Conservation (phyloP, 2,797 vertebrate genomes). For the Acestrorhynchus altus region DNA sequence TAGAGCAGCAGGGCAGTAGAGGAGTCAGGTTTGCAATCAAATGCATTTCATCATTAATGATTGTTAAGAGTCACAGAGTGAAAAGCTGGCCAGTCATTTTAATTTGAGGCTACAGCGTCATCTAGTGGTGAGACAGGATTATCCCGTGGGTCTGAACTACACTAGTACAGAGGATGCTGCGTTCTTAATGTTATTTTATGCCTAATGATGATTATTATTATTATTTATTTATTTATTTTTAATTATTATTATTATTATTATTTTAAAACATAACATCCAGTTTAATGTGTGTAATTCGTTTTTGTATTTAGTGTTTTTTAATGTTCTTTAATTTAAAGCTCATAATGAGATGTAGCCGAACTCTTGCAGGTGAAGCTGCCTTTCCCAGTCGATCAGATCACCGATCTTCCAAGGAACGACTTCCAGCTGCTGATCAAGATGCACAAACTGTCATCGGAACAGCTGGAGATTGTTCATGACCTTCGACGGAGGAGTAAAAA, state of each 20-base stretch:
- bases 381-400: slow-evolving; percentile 95
- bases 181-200: no score
- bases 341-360: background rate
- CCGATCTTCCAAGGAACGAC: slow-evolving; percentile 94
- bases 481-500: slow-evolving; percentile 93
- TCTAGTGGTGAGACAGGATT: slow-evolving; percentile 39
- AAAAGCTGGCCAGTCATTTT: background rate
- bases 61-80: background rate
- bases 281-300: no score
- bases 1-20: no score
- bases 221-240: no score
- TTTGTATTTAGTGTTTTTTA: no score
- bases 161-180: no score
- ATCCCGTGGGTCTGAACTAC: no score
- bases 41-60: background rate
- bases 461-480: slow-evolving; percentile 94
- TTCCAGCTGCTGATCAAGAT: slow-evolving; percentile 98
- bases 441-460: slow-evolving; percentile 95
- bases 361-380: slow-evolving; percentile 89
- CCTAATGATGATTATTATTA: no score
- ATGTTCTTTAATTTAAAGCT: background rate
- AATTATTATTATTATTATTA: no score
- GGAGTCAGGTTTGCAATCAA: background rate
- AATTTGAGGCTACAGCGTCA: slow-evolving; percentile 15
- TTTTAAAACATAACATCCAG: no score